phyloP scores from a whole-genome alignment of 2,113 vertebrate species.

The Dromiciops gliroides region DNA sequence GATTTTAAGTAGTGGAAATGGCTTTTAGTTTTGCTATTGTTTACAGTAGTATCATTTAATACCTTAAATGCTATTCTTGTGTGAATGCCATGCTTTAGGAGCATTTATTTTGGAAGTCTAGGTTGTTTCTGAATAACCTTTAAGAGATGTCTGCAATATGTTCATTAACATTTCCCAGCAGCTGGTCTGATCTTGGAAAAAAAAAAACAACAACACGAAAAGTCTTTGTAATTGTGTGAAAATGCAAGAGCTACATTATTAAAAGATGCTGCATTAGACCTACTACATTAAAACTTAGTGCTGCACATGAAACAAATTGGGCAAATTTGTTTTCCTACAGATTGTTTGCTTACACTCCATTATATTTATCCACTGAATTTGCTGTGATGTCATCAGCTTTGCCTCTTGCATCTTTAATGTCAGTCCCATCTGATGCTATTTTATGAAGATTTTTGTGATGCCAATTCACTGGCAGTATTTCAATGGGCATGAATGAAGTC shows the following conservation, averaged over 20 bases:
- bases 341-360: not conserved
- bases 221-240: not conserved
- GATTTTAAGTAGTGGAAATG: not conserved
- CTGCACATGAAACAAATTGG: not conserved
- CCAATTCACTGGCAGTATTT: not conserved
- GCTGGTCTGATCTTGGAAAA: not conserved
- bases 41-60: not conserved
- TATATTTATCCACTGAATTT: not conserved
- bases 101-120: not conserved
- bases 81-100: not conserved
- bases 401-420: not conserved
- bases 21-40: not conserved
- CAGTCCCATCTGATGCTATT: not conserved
- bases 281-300: not conserved
- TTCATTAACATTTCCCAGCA: not conserved
- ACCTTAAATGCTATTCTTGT: not conserved
- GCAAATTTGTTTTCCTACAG: not conserved
- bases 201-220: not conserved
- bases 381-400: conserved; percentile 2
- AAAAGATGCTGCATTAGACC: not conserved
- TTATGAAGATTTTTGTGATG: not conserved
- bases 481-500: not conserved
- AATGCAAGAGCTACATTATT: not conserved
- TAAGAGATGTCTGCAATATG: not conserved
- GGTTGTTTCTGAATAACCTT: not conserved